Conservation (phyloP, 2,797 vertebrate species). For the Rousettus madagascariensis region DNA sequence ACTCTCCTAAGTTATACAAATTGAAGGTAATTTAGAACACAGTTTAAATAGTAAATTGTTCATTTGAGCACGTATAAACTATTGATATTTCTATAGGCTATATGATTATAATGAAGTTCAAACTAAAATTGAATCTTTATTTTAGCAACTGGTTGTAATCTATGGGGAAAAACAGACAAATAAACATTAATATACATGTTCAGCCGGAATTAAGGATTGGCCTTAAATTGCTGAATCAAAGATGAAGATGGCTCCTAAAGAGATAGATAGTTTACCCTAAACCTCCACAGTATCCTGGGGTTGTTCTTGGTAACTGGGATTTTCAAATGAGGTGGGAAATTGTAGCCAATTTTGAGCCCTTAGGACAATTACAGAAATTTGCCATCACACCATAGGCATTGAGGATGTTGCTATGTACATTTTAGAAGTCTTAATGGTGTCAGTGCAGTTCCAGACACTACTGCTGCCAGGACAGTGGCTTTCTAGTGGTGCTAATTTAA, state of each 20-base stretch:
- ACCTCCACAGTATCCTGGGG: not conserved
- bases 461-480: not conserved
- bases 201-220: not conserved
- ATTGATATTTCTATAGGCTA: not conserved
- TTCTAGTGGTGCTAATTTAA: not conserved
- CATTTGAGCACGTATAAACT: not conserved
- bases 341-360: not conserved
- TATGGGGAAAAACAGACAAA: not conserved
- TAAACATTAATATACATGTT: not conserved
- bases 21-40: not conserved
- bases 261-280: not conserved
- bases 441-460: not conserved
- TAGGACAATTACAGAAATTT: not conserved
- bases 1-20: not conserved
- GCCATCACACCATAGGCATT: not conserved
- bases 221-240: not conserved
- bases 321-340: not conserved
- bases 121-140: not conserved
- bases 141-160: not conserved
- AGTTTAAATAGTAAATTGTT: not conserved
- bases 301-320: not conserved
- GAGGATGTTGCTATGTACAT: not conserved
- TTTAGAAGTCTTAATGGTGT: not conserved
- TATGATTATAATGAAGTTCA: not conserved
- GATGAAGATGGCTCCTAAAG: not conserved